Percentiles rank a stretch among this genome's conserved stretches.
Evolutionary conservation across 2,113 vertebrate species (phyloP).

Genomic region (Ptilorrhoa leucosticta): DNA sequence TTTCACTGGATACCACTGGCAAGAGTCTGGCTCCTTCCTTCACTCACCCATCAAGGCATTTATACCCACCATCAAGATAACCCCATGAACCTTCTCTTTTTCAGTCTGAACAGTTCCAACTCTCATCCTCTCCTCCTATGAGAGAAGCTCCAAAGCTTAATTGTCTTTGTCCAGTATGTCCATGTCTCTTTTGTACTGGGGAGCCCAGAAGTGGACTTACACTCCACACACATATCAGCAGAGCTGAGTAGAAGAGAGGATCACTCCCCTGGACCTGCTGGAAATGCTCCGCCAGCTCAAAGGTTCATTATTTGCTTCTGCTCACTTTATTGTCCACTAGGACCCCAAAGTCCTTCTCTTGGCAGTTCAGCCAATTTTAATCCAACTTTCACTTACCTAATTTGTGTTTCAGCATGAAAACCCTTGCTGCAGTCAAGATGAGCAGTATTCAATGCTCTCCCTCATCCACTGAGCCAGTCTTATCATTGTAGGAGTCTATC

Average conservation of each 20-base stretch:
- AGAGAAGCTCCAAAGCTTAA: background rate
- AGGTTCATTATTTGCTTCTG: background rate
- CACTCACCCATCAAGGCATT: background rate
- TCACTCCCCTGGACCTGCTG: fast-evolving
- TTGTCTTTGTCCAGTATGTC: background rate
- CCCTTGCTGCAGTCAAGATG: background rate
- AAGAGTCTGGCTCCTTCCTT: background rate
- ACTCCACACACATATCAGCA: background rate
- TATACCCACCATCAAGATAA: background rate
- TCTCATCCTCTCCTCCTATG: background rate
- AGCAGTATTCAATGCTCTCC: background rate
- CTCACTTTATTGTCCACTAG: background rate
- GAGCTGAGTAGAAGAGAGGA: background rate
- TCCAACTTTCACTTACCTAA: background rate
- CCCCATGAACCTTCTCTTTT: background rate
- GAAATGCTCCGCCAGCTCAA: background rate
- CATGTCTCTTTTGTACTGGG: background rate
- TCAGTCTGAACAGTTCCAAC: background rate
- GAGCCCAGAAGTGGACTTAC: background rate
- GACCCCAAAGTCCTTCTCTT: background rate
- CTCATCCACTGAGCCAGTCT: background rate
- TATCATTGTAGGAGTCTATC: background rate
- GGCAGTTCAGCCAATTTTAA: background rate
- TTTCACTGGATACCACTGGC: background rate
- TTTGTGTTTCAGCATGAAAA: background rate